Base-by-base conservation (phyloP, 2,888 invertebrate species). In the Pristionchus mayeri region DNA sequence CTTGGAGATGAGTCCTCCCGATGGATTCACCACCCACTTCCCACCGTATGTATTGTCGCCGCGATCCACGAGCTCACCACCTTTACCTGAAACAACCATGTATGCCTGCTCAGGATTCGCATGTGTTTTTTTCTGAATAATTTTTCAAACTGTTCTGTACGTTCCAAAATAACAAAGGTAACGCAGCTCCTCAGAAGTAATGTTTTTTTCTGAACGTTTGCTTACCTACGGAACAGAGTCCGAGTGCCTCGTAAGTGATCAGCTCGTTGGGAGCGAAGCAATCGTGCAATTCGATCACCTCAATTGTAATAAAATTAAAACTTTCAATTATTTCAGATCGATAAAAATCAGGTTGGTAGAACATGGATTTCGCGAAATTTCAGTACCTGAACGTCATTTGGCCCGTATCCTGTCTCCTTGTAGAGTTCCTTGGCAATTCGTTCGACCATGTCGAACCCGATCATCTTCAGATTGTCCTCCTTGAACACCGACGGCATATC, bases 1-100 rank as follows among this genome's bases (percentile, higher is more conserved):
- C 94, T 99, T 99, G 0, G 98, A 98, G 88, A 98, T 98, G 67
- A 99, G 95, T n/a, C 99, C 99, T 80, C 98, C 99, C 93, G 98
- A 98, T 0, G 99, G 99, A 94, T 99, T 99, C 21, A 99, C 95
- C 3, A 99, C 98, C 93, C 96, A 97, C 93, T 96, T 96, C 37
- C 99, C 99, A 50, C 98, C 96, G 91, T 99, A 99, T 0, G 99
- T 99, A 93, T 98, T 99, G 93, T 98, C 96, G 0, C 97, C 97
- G 6, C 95, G 95, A 93, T 99, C 98, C 87, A 99, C 95, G 87
- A 99, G 95, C 91, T 96, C 96, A 21, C 96, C 97, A 0, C 96
- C 98, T 93, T 97, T 95, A 30, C 98, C 98, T 89, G 95, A 95
- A 21, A 95, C 95, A 85, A 90, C 18, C 90, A 44, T 57, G 21